Evolutionary conservation across 2,888 invertebrate species (phyloP), one percentile per base, ranked within the genome.

Genomic region (Pollenia labialis): DNA sequence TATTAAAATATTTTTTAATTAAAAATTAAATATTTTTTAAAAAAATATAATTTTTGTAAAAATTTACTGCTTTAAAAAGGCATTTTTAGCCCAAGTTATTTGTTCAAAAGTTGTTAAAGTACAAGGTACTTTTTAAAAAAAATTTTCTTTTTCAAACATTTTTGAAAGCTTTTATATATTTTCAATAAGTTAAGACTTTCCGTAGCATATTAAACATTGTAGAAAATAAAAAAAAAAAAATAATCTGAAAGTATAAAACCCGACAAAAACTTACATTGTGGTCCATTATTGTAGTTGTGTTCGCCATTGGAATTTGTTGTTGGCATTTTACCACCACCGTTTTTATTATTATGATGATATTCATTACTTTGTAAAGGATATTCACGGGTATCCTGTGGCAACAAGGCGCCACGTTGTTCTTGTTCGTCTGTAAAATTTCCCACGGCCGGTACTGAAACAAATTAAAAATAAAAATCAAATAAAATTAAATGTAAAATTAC

Each of bases 281-380:
- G 92, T 88, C 92, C 91, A 87, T 92, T 91, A 89, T 91, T 92
- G 85, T 90, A 91, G 85, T 88, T 89, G 85, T 85, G 88, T 87
- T 90, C 90, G 83, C 90, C 90, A 79, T 87, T 89, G 87, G 81
- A 62, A 85, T 81, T 84, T 87, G 87, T 88, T 90, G 74, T 88
- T 90, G 72, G 72, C 80, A 88, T 87, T 75, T 86, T 89, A 68
- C 81, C 88, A 83, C 88, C 90, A 83, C 88, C 90, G 81, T 91
- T 89, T 87, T 88, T 91, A 89, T 92, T 91, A 95, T 93, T 95
- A 95, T 91, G 94, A 94, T 91, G 94, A 89, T 94, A 90, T 93
- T 95, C 96, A 93, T 96, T 96, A 90, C 95, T 94, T 93, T 95
- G 96, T 89, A 95, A 93, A 87, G 95, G 95, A 93, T 95, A 95